A percentile compares a stretch with the other conserved stretches of the same genome.
Conservation (phyloP, 1,140 invertebrate species). For the Radopholus similis region DNA sequence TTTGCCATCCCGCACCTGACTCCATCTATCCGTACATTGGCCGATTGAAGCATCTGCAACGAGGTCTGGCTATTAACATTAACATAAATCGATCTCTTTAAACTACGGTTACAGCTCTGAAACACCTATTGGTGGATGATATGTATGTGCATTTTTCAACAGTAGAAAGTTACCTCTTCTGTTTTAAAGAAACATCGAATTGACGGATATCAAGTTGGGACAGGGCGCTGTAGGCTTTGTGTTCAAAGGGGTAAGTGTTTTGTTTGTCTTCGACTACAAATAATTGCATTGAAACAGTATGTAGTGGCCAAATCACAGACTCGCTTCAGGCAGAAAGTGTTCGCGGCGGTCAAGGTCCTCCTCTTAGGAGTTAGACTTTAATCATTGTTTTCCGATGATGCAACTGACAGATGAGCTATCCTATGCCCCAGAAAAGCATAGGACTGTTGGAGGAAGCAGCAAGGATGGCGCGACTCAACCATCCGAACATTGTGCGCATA, state of each 20-base stretch:
- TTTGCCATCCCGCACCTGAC: slow-evolving; percentile 50
- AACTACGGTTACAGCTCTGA: slow-evolving; percentile 29
- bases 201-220: slow-evolving; percentile 50
- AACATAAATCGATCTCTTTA: not conserved
- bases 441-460: slow-evolving; percentile 53
- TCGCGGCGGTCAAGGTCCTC: slow-evolving; percentile 50
- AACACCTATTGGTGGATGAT: slow-evolving; percentile 46
- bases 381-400: not conserved
- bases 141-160: slow-evolving; percentile 18
- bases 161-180: slow-evolving; percentile 2
- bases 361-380: not conserved
- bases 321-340: slow-evolving; percentile 54
- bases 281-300: slow-evolving; percentile 19
- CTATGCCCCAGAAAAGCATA: slow-evolving; percentile 53
- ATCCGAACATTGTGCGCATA: slow-evolving; percentile 50
- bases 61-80: slow-evolving; percentile 30
- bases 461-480: slow-evolving; percentile 45
- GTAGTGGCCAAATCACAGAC: slow-evolving; percentile 54
- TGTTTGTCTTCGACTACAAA: not conserved
- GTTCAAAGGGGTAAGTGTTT: slow-evolving; percentile 40
- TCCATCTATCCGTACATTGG: slow-evolving; percentile 52
- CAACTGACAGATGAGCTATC: slow-evolving; percentile 47
- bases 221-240: slow-evolving; percentile 55
- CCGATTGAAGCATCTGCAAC: slow-evolving; percentile 43
- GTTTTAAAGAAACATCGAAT: slow-evolving; percentile 43